phyloP scores from a whole-genome alignment of 2,797 vertebrate species.

The Megaceryle alcyon region DNA sequence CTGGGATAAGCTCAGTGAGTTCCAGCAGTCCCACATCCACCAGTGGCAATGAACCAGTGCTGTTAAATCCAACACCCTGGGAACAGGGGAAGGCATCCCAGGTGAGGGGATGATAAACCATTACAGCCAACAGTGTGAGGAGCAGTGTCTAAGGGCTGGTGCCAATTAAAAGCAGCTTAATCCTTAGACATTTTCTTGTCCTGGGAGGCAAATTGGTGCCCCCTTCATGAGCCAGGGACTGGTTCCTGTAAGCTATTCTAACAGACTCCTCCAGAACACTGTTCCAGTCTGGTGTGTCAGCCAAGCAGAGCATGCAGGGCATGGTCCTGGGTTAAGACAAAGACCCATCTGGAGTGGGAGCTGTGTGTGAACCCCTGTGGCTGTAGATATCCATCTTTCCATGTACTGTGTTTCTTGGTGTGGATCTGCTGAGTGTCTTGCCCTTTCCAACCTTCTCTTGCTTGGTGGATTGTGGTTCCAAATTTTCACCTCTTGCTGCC shows the following conservation, averaged over 20 bases:
- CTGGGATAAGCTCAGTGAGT: not conserved
- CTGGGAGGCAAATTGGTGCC: fast-evolving
- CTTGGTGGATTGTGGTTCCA: not conserved
- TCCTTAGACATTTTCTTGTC: not conserved
- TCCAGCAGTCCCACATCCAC: not conserved
- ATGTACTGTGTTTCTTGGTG: fast-evolving
- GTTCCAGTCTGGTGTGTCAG: not conserved
- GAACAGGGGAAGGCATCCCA: not conserved
- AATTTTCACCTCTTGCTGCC: not conserved
- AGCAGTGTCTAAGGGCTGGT: fast-evolving
- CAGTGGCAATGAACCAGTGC: not conserved
- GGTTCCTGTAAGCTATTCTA: fast-evolving
- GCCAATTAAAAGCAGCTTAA: not conserved
- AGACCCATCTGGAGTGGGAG: fast-evolving
- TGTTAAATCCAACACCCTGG: fast-evolving
- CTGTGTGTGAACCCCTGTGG: fast-evolving
- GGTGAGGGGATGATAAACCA: not conserved
- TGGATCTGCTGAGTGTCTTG: not conserved
- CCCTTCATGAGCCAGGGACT: not conserved
- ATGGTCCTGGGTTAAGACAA: not conserved
- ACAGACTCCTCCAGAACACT: fast-evolving
- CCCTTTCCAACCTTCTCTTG: not conserved
- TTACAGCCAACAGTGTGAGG: not conserved
- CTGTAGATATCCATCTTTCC: not conserved
- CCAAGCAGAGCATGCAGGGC: not conserved